Conservation (phyloP, 2,888 invertebrate species). For the Stictocephala bisonia region DNA sequence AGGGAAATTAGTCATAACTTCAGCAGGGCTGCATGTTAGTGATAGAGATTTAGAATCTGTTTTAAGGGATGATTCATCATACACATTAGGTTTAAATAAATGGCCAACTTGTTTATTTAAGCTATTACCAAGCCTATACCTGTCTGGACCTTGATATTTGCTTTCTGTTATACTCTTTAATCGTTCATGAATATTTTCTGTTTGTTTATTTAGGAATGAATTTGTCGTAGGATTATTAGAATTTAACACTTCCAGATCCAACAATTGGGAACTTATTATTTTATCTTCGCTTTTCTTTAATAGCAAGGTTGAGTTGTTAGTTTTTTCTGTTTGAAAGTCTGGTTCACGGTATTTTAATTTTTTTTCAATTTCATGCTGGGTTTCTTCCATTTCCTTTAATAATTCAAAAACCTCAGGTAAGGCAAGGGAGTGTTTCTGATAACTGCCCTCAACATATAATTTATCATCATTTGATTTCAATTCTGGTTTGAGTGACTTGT, state of each 20-base stretch:
- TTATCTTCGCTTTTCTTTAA: not conserved
- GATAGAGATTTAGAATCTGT: no score
- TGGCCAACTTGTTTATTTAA: no score
- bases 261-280: not conserved
- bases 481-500: no score
- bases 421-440: conserved; percentile 58
- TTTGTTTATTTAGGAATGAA: not conserved
- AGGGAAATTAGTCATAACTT: no score
- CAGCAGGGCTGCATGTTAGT: no score
- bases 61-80: no score
- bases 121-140: not conserved
- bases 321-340: no score
- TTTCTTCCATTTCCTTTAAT: conserved; percentile 65
- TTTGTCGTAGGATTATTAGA: not conserved
- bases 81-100: no score
- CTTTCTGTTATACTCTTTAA: not conserved
- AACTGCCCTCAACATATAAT: no score
- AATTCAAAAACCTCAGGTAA: conserved; percentile 65
- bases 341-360: conserved; percentile 57
- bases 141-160: not conserved
- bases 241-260: conserved; percentile 6
- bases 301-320: no score
- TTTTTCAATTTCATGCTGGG: conserved; percentile 63
- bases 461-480: no score
- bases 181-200: not conserved